A percentile compares a stretch with the other conserved stretches of the same genome.
These are phyloP conservation scores for Sycobia sp. DNA, from an alignment of 1,140 invertebrate species.

Conservation along the genomic window DNA sequence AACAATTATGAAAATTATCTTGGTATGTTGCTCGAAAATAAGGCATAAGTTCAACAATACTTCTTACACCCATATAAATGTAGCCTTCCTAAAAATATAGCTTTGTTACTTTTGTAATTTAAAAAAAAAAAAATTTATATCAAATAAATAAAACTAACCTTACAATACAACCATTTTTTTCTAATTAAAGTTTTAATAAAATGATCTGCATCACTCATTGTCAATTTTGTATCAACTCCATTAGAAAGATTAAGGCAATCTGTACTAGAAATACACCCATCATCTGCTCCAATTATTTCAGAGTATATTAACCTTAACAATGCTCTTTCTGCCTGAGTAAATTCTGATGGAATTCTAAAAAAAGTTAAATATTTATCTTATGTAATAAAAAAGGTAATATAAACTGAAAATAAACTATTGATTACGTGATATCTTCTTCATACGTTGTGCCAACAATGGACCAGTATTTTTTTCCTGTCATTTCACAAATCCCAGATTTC, in stretches of 20 bases:
- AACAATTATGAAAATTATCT: constrained; percentile 42
- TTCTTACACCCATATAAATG: constrained; percentile 51
- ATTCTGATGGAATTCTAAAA: constrained; percentile 41
- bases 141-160: constrained; percentile 33
- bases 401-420: background rate
- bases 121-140: constrained; percentile 8
- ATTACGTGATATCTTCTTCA: constrained; percentile 40
- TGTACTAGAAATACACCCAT: constrained; percentile 44
- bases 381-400: too few relatives aligned
- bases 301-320: constrained; percentile 45
- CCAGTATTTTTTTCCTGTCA: constrained; percentile 46
- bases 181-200: constrained; percentile 43
- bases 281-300: constrained; percentile 44
- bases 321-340: constrained; percentile 38
- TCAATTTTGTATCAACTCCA: constrained; percentile 37
- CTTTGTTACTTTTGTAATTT: constrained; percentile 17
- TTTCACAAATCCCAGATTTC: constrained; percentile 44
- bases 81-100: constrained; percentile 41
- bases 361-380: background rate
- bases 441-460: constrained; percentile 38
- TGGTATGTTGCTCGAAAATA: constrained; percentile 50
- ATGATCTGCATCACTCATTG: constrained; percentile 40
- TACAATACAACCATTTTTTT: constrained; percentile 44
- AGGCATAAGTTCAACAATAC: constrained; percentile 48
- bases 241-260: constrained; percentile 47